Conservation (phyloP, 1,140 invertebrate genomes). For the Drepana arcuata region DNA sequence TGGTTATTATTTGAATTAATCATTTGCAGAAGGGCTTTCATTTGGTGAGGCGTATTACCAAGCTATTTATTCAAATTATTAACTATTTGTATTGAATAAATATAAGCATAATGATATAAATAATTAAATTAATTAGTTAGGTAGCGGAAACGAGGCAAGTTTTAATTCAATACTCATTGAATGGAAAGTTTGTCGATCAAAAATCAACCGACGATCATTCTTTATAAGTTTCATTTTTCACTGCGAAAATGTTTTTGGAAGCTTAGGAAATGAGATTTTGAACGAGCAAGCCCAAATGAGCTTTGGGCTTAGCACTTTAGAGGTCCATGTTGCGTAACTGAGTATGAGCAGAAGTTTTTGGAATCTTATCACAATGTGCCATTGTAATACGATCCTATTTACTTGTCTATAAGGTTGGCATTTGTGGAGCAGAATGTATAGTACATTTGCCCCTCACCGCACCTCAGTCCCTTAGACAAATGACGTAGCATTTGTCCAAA, state of each 20-base stretch:
- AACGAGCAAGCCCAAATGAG: conserved; percentile 22
- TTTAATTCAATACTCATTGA: conserved; percentile 67
- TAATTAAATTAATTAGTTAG: conserved; percentile 70
- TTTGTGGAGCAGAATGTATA: conserved; percentile 11
- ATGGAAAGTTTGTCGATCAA: conserved; percentile 29
- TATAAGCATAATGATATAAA: conserved; percentile 55
- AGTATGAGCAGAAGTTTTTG: conserved; percentile 48
- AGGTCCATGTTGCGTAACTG: conserved; percentile 27
- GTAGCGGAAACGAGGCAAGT: conserved; percentile 59
- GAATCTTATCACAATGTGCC: conserved; percentile 31
- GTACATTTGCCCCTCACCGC: conserved; percentile 31
- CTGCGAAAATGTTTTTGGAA: conserved; percentile 49
- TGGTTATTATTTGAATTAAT: too few relatives aligned
- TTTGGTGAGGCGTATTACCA: too few relatives aligned
- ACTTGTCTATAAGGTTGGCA: conserved; percentile 14
- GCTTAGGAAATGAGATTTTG: conserved; percentile 53
- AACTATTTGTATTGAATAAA: conserved; percentile 55
- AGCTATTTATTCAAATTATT: conserved; percentile 16
- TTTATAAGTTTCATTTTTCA: conserved; percentile 51
- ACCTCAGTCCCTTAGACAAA: conserved; percentile 62
- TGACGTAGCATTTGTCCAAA: conserved; percentile 73
- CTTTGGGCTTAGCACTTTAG: conserved; percentile 25
- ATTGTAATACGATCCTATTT: conserved; percentile 26
- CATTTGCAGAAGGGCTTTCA: too few relatives aligned
- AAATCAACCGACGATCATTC: conserved; percentile 38